Evolutionary conservation across 1,140 invertebrate genomes (phyloP).

Genomic region (Charaxes varanes): DNA sequence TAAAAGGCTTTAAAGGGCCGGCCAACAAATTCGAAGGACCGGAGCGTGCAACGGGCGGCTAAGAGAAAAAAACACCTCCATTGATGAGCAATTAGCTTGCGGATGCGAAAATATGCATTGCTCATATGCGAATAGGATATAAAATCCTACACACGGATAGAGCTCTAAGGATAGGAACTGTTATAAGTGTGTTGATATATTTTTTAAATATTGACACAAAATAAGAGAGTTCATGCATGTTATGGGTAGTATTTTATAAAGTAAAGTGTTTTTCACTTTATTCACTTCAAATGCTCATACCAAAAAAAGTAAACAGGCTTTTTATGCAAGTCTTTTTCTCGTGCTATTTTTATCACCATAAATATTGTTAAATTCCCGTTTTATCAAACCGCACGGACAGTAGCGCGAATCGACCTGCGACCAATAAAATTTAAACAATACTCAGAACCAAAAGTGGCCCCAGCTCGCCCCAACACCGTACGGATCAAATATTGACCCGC

Average conservation of each 20-base stretch:
- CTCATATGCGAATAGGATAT: neutral
- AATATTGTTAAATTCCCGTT: too few relatives aligned
- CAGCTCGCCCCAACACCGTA: slow-evolving; percentile 27
- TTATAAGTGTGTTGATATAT: neutral
- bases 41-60: neutral
- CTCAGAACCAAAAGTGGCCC: slow-evolving; percentile 35
- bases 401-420: neutral
- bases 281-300: too few relatives aligned
- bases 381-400: too few relatives aligned
- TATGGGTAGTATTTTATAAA: too few relatives aligned
- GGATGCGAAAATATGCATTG: neutral
- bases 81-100: slow-evolving; percentile 1
- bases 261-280: too few relatives aligned
- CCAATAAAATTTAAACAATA: slow-evolving; percentile 45
- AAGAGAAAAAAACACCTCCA: slow-evolving; percentile 2
- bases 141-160: neutral
- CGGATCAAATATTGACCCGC: slow-evolving; percentile 60
- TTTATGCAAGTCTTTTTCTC: too few relatives aligned
- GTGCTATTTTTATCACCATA: too few relatives aligned
- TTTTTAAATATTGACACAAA: too few relatives aligned
- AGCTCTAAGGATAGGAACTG: neutral
- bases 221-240: too few relatives aligned
- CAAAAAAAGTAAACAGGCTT: too few relatives aligned
- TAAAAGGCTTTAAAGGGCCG: neutral
- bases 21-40: neutral